Evolutionary conservation across 2,888 invertebrate genomes (phyloP).

Genomic region (Hermaeophaga mercurialis): DNA sequence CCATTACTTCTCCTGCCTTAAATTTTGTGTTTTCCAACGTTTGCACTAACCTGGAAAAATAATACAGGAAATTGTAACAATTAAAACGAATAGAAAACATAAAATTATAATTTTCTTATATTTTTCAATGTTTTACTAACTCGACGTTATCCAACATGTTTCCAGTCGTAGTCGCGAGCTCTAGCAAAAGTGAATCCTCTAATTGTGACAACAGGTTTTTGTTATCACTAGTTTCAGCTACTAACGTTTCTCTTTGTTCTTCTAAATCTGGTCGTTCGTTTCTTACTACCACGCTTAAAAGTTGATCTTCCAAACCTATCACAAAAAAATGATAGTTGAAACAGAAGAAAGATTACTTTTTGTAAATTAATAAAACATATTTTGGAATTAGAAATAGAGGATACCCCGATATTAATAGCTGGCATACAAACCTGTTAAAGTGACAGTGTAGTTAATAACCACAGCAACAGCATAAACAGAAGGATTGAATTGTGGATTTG

Average conservation of each 20-base stretch:
- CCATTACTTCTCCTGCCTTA: constrained; percentile 82
- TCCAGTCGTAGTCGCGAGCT: constrained; percentile 84
- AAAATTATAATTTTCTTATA: no score
- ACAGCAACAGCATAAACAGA: constrained; percentile 85
- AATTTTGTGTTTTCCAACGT: constrained; percentile 89
- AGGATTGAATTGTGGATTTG: constrained; percentile 87
- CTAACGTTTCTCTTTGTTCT: constrained; percentile 81
- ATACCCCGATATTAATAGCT: no score
- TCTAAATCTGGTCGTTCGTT: constrained; percentile 87
- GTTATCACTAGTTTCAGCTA: constrained; percentile 84
- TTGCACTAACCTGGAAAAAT: neutral
- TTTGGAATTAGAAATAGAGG: no score
- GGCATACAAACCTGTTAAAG: constrained; percentile 61
- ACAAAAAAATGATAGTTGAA: no score
- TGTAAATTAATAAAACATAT: no score
- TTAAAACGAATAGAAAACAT: no score
- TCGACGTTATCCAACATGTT: constrained; percentile 94
- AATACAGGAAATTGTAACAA: no score
- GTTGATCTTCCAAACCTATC: constrained; percentile 83
- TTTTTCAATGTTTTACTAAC: constrained; percentile 60
- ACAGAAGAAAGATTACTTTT: no score
- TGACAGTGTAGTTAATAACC: constrained; percentile 92
- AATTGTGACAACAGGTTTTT: constrained; percentile 81
- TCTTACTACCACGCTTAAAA: constrained; percentile 86
- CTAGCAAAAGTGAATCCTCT: constrained; percentile 83